phyloP scores from a whole-genome alignment of 2,113 vertebrate species.

The Silurus glanis region DNA sequence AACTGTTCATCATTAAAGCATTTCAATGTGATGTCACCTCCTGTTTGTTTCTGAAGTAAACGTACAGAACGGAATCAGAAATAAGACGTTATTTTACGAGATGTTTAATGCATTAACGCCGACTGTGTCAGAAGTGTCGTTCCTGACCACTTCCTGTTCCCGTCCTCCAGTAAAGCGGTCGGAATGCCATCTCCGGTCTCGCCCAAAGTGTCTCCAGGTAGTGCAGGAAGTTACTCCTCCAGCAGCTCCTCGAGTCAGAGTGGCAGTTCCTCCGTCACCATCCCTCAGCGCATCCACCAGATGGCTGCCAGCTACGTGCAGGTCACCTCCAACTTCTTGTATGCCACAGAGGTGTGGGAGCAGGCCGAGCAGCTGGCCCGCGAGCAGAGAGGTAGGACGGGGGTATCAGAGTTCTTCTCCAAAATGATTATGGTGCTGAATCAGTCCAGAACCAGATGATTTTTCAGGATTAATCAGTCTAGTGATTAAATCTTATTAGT shows the following conservation, averaged over 20 bases:
- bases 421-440: not conserved
- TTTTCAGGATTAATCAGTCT: not conserved
- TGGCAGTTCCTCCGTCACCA: slow-evolving; percentile 90
- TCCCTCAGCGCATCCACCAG: slow-evolving; percentile 98
- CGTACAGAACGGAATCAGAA: not conserved
- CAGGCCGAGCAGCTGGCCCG: slow-evolving; percentile 94
- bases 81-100: not conserved
- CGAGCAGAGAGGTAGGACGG: slow-evolving; percentile 87
- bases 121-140: not conserved
- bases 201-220: slow-evolving; percentile 94
- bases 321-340: slow-evolving; percentile 98
- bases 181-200: slow-evolving; percentile 97
- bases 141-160: not conserved
- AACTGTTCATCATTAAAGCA: not conserved
- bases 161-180: slow-evolving; percentile 81
- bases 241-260: slow-evolving; percentile 85
- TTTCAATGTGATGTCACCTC: not conserved
- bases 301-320: slow-evolving; percentile 99
- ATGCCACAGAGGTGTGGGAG: slow-evolving; percentile 98
- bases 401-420: not conserved
- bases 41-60: not conserved
- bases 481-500: too few species aligned
- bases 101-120: not conserved
- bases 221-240: slow-evolving; percentile 86
- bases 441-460: not conserved